Percentiles rank a stretch among this genome's conserved stretches.
phyloP scores from a whole-genome alignment of 2,888 invertebrate genomes.

The Agrochola lota region DNA sequence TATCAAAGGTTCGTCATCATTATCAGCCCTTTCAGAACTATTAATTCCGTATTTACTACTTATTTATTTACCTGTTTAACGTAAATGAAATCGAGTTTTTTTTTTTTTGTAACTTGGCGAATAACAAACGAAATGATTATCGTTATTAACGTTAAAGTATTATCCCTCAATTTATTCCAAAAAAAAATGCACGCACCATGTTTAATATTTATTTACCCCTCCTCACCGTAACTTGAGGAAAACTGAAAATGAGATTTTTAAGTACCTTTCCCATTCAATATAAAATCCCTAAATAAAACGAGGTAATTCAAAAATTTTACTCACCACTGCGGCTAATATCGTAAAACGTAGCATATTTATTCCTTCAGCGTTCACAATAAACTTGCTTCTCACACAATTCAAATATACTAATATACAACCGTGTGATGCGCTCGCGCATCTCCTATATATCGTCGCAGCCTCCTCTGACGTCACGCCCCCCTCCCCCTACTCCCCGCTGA shows the following conservation, averaged over 20 bases:
- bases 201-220: background rate
- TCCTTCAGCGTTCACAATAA: constrained; percentile 72
- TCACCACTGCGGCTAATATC: constrained; percentile 81
- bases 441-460: constrained; percentile 87
- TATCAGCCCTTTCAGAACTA: background rate
- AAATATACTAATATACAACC: constrained; percentile 81
- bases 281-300: background rate
- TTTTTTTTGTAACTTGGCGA: too few species aligned
- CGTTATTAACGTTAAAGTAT: too few species aligned
- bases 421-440: constrained; percentile 80
- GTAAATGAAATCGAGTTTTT: background rate
- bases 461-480: constrained; percentile 83
- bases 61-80: background rate
- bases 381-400: constrained; percentile 75
- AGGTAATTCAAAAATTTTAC: constrained; percentile 60
- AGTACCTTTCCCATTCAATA: background rate
- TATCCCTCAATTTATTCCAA: background rate
- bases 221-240: background rate
- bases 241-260: background rate
- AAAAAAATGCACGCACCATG: too few species aligned
- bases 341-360: constrained; percentile 81
- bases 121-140: too few species aligned
- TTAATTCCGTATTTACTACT: background rate
- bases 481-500: constrained; percentile 68
- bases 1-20: background rate